phyloP scores from a whole-genome alignment of 2,113 vertebrate species.

The Aegotheles bennettii region DNA sequence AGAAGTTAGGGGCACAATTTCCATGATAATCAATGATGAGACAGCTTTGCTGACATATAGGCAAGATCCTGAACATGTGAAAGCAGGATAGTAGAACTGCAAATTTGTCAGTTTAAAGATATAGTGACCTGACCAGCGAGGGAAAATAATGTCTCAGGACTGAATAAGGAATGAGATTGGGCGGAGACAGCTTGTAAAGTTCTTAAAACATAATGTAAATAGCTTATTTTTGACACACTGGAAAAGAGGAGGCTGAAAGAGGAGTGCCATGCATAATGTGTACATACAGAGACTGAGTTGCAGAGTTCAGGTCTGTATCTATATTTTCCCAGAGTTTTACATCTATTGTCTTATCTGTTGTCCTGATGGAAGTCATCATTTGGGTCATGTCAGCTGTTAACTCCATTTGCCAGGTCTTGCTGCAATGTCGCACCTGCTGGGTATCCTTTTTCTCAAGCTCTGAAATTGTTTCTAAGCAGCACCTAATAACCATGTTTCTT shows the following conservation, averaged over 20 bases:
- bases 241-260: not conserved
- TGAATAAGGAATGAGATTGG: not conserved
- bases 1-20: not conserved
- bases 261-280: not conserved
- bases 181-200: not conserved
- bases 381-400: not conserved
- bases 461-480: constrained; percentile 31
- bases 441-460: constrained; percentile 5
- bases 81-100: not conserved
- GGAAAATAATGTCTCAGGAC: not conserved
- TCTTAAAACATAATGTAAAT: not conserved
- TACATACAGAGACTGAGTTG: not conserved
- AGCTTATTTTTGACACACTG: not conserved
- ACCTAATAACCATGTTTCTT: not conserved
- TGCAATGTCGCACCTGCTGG: not conserved
- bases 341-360: not conserved
- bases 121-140: not conserved
- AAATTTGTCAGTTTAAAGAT: not conserved
- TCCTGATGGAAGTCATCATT: not conserved
- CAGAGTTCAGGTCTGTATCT: not conserved
- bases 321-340: not conserved
- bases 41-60: not conserved
- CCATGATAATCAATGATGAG: not conserved
- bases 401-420: constrained; percentile 7
- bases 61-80: not conserved